Evolutionary conservation across 2,113 vertebrate genomes (phyloP), one percentile per base, ranked within the genome.

Genomic region (Chloropsis cyanopogon): DNA sequence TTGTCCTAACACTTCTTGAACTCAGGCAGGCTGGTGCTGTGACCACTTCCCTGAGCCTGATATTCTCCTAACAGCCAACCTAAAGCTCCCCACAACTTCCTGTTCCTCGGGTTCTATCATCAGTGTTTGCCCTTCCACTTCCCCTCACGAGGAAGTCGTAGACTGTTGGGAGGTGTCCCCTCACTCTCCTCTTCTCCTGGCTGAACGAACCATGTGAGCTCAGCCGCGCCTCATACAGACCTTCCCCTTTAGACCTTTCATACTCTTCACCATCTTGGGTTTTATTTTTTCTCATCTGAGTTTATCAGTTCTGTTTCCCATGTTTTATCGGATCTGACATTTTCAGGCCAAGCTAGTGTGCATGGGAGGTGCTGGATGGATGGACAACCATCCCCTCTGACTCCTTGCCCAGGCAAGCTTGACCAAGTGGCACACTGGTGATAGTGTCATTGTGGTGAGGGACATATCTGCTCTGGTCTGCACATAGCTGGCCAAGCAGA

Each of bases 361-460:
- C 6, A 1, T 56, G 41, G 53, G 66, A 86, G 18, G 49, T 42
- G 31, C 19, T 79, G 46, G 29, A 29, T 44, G n/a, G 68, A 60
- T 0, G 1, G 56, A 44, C n/a, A 71, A 15, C 23, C 7, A 1
- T 64, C 15, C 31, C 9, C 15, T 75, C 60, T 64, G 46, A 80
- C n/a, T 64, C 17, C 33, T 5, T 25, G 26, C 63, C 57, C 0
- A 0, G 10, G 5, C 4, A 5, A 90, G n/a, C 46, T 60, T 63
- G n/a, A 41, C 47, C 52, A n/a, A 23, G 26, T 3, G 12, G 61
- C 50, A 28, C 2, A 0, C 63, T 50, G 57, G 25, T 84, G 85
- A 50, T 68, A 80, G 0, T 16, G 1, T 69, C 68, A n/a, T n/a
- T 23, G 4, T 64, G 71, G 69, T 47, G 47, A 42, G 41, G n/a